These are phyloP conservation scores for Eulacestoma nigropectus DNA, from an alignment of 2,113 vertebrate species.

Conservation along the genomic window DNA sequence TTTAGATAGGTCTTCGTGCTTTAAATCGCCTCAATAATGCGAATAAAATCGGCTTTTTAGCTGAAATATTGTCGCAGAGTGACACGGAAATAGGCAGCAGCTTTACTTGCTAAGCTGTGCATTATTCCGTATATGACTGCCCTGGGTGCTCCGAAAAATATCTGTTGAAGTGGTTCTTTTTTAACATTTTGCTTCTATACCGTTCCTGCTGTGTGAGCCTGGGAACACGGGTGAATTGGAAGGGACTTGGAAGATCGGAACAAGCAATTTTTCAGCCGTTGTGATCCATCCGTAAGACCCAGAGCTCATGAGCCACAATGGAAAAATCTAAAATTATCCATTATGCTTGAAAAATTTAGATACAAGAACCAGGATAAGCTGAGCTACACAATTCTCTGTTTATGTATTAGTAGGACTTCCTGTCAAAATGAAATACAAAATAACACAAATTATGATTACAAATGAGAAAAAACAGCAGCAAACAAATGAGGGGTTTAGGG, in stretches of 20 bases:
- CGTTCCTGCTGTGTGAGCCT: background rate
- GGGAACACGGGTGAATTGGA: background rate
- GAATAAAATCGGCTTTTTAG: background rate
- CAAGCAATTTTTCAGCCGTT: background rate
- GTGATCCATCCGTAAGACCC: background rate
- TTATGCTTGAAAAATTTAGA: background rate
- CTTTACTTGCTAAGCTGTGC: background rate
- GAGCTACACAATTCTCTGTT: background rate
- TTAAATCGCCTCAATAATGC: background rate
- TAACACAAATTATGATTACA: background rate
- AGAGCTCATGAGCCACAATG: background rate
- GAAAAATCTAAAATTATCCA: too few species aligned
- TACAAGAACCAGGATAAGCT: background rate
- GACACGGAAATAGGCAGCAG: background rate
- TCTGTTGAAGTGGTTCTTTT: background rate
- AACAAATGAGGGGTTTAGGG: rapidly evolving
- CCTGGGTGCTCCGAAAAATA: background rate
- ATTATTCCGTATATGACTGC: rapidly evolving
- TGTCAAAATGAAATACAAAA: background rate
- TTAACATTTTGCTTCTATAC: background rate
- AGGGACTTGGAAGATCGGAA: background rate
- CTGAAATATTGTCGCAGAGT: background rate
- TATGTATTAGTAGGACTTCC: background rate
- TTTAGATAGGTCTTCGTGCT: background rate
- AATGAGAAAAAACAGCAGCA: background rate